These are phyloP conservation scores for Scaptomyza montana DNA, from an alignment of 1,140 invertebrate genomes.

Conservation along the genomic window DNA sequence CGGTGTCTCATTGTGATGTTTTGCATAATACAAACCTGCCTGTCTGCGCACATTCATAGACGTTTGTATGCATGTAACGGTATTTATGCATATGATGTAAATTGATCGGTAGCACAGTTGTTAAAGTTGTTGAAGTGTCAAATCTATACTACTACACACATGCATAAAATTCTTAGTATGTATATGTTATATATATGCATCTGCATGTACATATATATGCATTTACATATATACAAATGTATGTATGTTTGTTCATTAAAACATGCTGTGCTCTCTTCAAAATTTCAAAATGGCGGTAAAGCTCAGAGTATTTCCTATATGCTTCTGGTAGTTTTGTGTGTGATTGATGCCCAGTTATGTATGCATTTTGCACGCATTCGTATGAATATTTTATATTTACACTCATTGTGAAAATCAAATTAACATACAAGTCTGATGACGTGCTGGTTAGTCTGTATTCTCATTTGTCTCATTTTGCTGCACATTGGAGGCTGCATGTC, in stretches of 20 bases:
- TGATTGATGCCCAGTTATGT: neutral
- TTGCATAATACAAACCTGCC: conserved; percentile 41
- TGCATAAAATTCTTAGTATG: neutral
- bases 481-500: conserved; percentile 27
- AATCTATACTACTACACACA: neutral
- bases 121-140: neutral
- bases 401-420: neutral
- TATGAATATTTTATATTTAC: conserved; percentile 5
- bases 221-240: neutral
- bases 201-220: neutral
- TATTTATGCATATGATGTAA: conserved; percentile 5
- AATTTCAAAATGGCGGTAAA: conserved; percentile 67
- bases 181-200: neutral
- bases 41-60: neutral
- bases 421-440: conserved; percentile 12
- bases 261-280: conserved; percentile 15
- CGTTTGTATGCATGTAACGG: conserved; percentile 15
- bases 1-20: conserved; percentile 28
- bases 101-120: neutral
- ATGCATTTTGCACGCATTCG: neutral
- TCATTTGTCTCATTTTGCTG: neutral
- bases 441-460: conserved; percentile 19
- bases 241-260: neutral
- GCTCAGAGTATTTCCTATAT: conserved; percentile 10
- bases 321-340: neutral